These are phyloP conservation scores for Sebastolobus alascanus DNA, from an alignment of 2,797 vertebrate genomes.

Conservation along the genomic window DNA sequence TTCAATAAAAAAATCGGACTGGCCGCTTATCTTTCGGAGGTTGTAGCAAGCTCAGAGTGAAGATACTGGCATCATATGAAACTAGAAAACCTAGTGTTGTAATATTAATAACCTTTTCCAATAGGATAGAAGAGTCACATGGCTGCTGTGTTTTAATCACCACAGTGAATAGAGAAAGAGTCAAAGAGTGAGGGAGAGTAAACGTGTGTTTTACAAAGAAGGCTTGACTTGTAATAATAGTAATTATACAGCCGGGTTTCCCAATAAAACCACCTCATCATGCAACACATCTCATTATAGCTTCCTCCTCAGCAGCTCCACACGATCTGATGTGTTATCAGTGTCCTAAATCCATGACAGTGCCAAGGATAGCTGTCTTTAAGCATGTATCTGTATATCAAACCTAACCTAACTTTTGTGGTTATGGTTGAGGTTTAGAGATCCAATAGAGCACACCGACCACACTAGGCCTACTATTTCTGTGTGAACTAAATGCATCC, in stretches of 20 bases:
- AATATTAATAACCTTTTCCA: background rate
- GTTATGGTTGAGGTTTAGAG: conserved; percentile 43
- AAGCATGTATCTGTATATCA: conserved; percentile 17
- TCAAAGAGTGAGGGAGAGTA: conserved; percentile 2
- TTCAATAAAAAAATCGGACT: too few relatives aligned
- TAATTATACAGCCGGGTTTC: conserved; percentile 67
- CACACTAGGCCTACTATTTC: conserved; percentile 11
- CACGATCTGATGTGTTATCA: conserved; percentile 38
- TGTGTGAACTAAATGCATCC: conserved; percentile 27
- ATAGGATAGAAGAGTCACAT: background rate
- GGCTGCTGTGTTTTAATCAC: background rate
- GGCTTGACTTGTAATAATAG: conserved; percentile 66
- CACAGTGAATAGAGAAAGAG: conserved; percentile 17
- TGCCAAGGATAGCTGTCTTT: conserved; percentile 16
- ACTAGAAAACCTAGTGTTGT: background rate
- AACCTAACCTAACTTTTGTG: conserved; percentile 38
- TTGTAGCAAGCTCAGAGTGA: too few relatives aligned
- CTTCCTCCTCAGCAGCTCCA: conserved; percentile 27
- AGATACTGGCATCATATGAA: too few relatives aligned
- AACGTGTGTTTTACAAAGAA: conserved; percentile 42
- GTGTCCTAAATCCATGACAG: background rate
- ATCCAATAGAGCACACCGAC: background rate
- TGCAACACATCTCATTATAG: conserved; percentile 58
- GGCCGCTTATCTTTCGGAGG: too few relatives aligned
- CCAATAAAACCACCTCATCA: conserved; percentile 69